These are phyloP conservation scores for Hedychridium roseum DNA, from an alignment of 2,888 invertebrate species.

Conservation along the genomic window DNA sequence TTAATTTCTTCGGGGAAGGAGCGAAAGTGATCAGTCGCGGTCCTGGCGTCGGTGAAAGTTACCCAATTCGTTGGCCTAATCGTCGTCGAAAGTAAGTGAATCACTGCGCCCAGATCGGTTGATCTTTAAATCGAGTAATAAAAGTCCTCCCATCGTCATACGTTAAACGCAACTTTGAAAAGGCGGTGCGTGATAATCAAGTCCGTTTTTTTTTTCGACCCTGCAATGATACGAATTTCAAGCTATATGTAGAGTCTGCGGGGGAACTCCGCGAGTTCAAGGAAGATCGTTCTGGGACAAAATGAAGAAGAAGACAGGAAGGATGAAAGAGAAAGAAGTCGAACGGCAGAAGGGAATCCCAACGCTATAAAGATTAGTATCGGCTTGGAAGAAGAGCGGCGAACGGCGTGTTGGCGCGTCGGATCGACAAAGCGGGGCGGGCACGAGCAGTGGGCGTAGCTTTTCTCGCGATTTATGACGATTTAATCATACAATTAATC, in stretches of 20 bases:
- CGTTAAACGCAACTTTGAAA: no score
- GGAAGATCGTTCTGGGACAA: neutral
- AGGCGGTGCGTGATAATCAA: no score
- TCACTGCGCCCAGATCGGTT: constrained; percentile 11
- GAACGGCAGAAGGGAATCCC: constrained; percentile 36
- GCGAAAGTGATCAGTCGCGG: constrained; percentile 27
- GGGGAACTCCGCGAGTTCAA: constrained; percentile 1
- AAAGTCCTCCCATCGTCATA: no score
- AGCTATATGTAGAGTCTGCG: no score
- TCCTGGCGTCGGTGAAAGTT: constrained; percentile 33
- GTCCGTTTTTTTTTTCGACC: no score
- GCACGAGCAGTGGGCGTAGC: constrained; percentile 39
- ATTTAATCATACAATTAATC: constrained; percentile 64
- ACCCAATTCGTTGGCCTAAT: constrained; percentile 26
- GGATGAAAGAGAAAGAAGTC: neutral
- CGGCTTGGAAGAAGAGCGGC: constrained; percentile 43
- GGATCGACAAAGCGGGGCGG: constrained; percentile 12
- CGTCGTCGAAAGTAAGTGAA: constrained; percentile 19
- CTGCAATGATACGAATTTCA: no score
- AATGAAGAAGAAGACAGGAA: neutral
- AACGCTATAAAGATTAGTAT: constrained; percentile 50
- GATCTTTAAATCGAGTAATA: constrained; percentile 14
- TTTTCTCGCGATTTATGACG: constrained; percentile 60
- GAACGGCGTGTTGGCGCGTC: no score
- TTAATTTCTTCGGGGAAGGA: constrained; percentile 1